phyloP scores from a whole-genome alignment of 2,113 vertebrate species.

The Seriola aureovittata region DNA sequence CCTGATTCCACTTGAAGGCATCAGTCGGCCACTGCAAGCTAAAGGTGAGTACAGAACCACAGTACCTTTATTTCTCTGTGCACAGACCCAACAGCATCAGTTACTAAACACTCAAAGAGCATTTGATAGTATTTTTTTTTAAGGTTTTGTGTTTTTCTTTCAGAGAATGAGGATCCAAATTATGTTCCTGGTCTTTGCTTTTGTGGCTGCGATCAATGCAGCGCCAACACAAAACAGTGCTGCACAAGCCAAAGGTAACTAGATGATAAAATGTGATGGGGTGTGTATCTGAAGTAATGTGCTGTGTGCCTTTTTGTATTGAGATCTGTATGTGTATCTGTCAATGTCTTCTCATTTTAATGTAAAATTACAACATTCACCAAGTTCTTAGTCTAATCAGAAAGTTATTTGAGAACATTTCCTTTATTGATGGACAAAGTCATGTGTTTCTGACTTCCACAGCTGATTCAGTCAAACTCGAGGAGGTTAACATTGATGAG shows the following conservation, averaged over 20 bases:
- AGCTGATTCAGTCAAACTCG: accelerated
- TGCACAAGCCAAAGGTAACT: background rate
- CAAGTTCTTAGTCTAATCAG: background rate
- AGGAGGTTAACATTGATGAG: background rate
- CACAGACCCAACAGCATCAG: background rate
- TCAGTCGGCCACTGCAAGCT: background rate
- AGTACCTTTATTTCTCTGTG: background rate
- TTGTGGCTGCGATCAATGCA: conserved; percentile 18
- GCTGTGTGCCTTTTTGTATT: too few species aligned
- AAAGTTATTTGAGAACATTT: background rate
- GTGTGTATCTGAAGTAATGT: background rate
- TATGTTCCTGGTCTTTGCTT: background rate
- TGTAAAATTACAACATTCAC: too few species aligned
- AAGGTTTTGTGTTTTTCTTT: background rate
- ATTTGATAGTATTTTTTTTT: background rate
- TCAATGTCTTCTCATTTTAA: too few species aligned
- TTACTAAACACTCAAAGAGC: background rate
- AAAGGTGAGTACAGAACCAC: conserved; percentile 2
- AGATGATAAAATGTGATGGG: background rate
- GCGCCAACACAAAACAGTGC: background rate
- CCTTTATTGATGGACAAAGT: background rate
- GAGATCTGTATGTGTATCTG: too few species aligned
- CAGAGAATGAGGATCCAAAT: conserved; percentile 37
- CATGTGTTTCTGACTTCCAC: background rate
- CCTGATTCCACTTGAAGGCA: background rate